These are phyloP conservation scores for Lasius platythorax DNA, from an alignment of 2,888 invertebrate genomes.

Conservation along the genomic window DNA sequence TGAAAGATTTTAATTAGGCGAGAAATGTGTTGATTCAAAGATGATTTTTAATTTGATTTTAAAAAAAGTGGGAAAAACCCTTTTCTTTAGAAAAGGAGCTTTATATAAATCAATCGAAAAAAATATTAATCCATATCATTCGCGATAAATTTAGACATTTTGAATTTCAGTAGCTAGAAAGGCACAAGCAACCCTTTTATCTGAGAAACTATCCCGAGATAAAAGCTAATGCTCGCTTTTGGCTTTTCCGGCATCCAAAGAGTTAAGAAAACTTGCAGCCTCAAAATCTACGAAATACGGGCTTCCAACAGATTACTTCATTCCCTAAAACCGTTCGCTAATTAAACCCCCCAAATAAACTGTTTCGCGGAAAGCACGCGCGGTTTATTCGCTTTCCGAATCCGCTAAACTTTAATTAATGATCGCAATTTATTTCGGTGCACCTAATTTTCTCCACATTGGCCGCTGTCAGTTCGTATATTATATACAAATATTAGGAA, in stretches of 20 bases:
- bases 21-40: not conserved
- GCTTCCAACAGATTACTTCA: slow-evolving; percentile 23
- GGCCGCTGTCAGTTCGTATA: slow-evolving; percentile 9
- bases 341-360: slow-evolving; percentile 47
- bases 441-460: slow-evolving; percentile 22
- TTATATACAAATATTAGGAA: not conserved
- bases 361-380: slow-evolving; percentile 14
- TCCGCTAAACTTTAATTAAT: slow-evolving; percentile 20
- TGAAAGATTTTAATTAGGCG: not conserved
- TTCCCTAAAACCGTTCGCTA: slow-evolving; percentile 45
- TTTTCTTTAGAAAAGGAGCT: not conserved
- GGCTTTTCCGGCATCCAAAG: not conserved
- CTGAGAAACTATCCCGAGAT: not conserved
- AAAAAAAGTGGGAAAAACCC: not conserved
- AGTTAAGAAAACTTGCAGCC: slow-evolving; percentile 32
- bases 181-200: not conserved
- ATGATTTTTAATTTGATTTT: not conserved
- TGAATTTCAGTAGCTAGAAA: slow-evolving; percentile 11
- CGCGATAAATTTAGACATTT: not conserved
- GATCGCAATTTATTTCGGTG: slow-evolving; percentile 19
- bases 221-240: not conserved
- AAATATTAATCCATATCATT: not conserved
- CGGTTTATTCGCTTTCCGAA: slow-evolving; percentile 25
- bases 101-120: not conserved
- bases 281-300: slow-evolving; percentile 23